Conservation (phyloP, 2,113 vertebrate genomes). For the Setophaga coronata region DNA sequence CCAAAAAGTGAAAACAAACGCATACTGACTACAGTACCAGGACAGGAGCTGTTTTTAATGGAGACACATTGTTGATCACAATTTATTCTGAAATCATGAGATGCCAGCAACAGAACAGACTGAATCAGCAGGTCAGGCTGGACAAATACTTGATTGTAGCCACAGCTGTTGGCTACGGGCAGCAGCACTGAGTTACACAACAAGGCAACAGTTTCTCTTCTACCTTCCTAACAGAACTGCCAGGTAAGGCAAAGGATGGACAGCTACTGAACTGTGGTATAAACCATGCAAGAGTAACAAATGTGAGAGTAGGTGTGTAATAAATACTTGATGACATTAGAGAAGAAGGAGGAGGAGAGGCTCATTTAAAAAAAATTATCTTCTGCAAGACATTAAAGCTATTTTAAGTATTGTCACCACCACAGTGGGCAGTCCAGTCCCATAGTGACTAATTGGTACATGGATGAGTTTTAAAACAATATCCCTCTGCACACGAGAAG, state of each 20-base stretch:
- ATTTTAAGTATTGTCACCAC: conserved; percentile 36
- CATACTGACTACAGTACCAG: background rate
- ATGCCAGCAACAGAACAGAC: conserved; percentile 85
- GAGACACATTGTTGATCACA: conserved; percentile 74
- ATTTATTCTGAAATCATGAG: conserved; percentile 87
- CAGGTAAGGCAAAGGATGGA: conserved; percentile 73
- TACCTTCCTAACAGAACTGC: conserved; percentile 62
- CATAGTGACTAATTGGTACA: conserved; percentile 4
- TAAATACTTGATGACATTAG: conserved; percentile 72
- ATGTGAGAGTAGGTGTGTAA: conserved; percentile 74
- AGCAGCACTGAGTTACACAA: conserved; percentile 80
- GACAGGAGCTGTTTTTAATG: conserved; percentile 29
- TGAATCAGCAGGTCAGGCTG: conserved; percentile 72
- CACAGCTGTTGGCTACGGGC: conserved; percentile 62
- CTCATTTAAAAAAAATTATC: conserved; percentile 36
- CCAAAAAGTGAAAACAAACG: background rate
- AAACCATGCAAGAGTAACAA: conserved; percentile 82
- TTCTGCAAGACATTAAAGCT: conserved; percentile 56
- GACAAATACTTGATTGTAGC: conserved; percentile 78
- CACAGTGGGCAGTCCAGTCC: conserved; percentile 20
- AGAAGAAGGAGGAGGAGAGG: background rate
- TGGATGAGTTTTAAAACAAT: conserved; percentile 30
- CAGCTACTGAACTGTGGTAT: conserved; percentile 69
- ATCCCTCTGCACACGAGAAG: conserved; percentile 52
- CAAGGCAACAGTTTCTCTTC: conserved; percentile 70